Base-by-base conservation (phyloP, 2,888 invertebrate species). In the Thymelicus lineola region DNA sequence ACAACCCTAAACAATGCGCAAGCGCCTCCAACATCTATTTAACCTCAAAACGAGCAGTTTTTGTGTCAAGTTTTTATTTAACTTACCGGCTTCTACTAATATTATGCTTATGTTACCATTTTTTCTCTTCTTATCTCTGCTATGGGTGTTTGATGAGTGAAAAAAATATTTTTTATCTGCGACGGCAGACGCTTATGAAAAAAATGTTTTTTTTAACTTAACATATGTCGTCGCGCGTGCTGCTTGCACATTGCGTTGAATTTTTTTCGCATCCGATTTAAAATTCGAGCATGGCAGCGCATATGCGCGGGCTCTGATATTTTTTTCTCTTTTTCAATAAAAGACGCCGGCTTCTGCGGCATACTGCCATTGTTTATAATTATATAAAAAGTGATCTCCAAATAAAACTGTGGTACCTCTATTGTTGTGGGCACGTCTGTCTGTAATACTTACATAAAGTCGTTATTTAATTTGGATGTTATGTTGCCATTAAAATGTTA, bases 191-290 rank as follows among this genome's bases (percentile, higher is more conserved):
- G 73, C 74, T 72, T 71, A 75, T 57, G 71, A 86, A 89, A 88
- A 89, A 89, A 86, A 82, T 75, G 78, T 86, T 89, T 90, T 89
- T 88, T 82, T 72, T 75, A 57, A 74, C 73, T 83, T 80, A 73
- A 79, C 91, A 91, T 89, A 91, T 91, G 91, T 87, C 82, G 82
- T 77, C 83, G 90, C 92, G 90, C 92, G 92, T 91, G 92, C 91
- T 82, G 77, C 76, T 71, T 76, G 83, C 92, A 92, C 92, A 92
- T 91, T 92, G 91, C 91, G 91, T 82, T 72, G 76, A 77, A 85
- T 89, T 92, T 93, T 92, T 93, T 92, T 91, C 86, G 89, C 91
- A 92, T 93, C 92, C 92, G 90, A 91, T 91, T 90, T 85, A 85
- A 88, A 89, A 89, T 87, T 90, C 82, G 90, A 92, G 90, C 87